phyloP scores from a whole-genome alignment of 2,797 vertebrate genomes.

The Siniperca obscura region DNA sequence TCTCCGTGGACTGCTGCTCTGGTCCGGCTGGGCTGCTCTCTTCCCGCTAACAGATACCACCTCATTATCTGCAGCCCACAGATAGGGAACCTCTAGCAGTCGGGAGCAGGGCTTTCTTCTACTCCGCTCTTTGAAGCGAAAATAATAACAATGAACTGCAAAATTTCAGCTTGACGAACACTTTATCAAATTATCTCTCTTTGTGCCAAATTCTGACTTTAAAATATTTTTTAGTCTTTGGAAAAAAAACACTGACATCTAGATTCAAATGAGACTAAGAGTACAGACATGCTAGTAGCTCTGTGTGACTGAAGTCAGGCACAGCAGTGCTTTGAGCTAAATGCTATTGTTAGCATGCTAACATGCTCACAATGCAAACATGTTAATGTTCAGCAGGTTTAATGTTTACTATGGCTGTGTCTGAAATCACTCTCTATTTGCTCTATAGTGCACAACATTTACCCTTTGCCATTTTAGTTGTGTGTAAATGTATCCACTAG shows the following conservation, averaged over 20 bases:
- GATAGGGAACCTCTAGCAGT: constrained; percentile 64
- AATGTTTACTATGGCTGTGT: not conserved
- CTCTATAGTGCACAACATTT: not conserved
- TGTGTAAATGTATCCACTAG: not conserved
- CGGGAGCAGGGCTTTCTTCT: constrained; percentile 65
- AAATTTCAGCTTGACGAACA: constrained; percentile 41
- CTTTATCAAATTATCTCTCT: constrained; percentile 34
- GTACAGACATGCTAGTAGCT: constrained; percentile 4
- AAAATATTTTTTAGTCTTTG: constrained; percentile 42
- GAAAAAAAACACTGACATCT: not conserved
- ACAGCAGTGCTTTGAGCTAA: constrained; percentile 6
- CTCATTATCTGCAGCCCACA: constrained; percentile 78
- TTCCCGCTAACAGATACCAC: constrained; percentile 67
- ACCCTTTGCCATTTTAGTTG: not conserved
- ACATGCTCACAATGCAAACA: not conserved
- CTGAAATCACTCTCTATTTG: not conserved
- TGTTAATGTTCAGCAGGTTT: not conserved
- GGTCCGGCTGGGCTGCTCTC: constrained; percentile 60
- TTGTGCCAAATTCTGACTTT: constrained; percentile 51
- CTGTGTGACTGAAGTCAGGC: not conserved
- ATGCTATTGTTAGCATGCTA: not conserved
- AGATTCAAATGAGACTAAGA: constrained; percentile 5
- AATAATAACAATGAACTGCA: constrained; percentile 63
- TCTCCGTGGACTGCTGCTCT: constrained; percentile 54
- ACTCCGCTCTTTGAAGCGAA: constrained; percentile 59